These are phyloP conservation scores for Petaurus breviceps DNA, from an alignment of 2,113 vertebrate species.

Conservation along the genomic window DNA sequence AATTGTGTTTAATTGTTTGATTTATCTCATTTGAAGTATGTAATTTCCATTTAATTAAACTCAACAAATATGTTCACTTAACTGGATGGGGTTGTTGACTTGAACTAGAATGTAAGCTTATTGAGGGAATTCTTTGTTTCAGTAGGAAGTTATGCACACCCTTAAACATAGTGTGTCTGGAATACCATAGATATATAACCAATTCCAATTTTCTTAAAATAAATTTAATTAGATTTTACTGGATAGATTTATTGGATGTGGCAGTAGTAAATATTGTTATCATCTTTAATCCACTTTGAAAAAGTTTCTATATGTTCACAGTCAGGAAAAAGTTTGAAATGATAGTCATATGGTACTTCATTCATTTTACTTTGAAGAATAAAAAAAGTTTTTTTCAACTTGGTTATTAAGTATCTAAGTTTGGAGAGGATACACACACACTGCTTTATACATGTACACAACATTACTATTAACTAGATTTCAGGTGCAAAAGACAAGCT, in stretches of 20 bases:
- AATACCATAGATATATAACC: neutral
- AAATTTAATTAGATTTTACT: neutral
- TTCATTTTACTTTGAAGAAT: neutral
- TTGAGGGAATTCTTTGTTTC: neutral
- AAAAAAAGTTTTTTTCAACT: neutral
- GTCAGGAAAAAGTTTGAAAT: neutral
- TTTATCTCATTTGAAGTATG: neutral
- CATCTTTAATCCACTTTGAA: neutral
- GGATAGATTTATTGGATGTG: neutral
- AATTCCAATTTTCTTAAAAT: neutral
- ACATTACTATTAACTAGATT: conserved; percentile 76
- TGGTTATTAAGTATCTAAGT: conserved; percentile 45
- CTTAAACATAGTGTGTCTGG: neutral
- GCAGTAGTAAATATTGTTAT: neutral
- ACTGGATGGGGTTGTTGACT: neutral
- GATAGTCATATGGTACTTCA: too few species aligned
- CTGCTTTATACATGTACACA: neutral
- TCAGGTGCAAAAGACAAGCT: conserved; percentile 53
- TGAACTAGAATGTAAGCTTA: neutral
- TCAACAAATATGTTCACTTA: neutral
- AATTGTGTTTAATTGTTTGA: neutral
- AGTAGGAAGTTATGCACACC: neutral
- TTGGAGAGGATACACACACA: neutral
- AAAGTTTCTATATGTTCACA: neutral
- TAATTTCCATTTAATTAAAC: neutral